Conservation (phyloP, 2,113 vertebrate genomes). For the Vulpes ferrilata region DNA sequence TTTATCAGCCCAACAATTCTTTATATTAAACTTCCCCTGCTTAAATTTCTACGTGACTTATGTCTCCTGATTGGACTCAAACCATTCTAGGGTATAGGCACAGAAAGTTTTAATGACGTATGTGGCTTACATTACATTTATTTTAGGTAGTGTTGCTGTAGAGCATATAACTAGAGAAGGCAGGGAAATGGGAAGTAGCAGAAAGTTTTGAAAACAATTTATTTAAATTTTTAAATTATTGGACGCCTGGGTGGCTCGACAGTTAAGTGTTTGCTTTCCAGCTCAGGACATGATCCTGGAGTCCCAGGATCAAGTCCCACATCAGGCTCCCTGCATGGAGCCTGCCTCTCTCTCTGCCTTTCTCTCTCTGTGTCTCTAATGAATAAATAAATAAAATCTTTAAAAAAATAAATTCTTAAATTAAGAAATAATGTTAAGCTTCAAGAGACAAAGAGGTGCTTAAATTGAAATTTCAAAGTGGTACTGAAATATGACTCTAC, state of each 20-base stretch:
- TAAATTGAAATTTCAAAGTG: neutral
- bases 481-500: neutral
- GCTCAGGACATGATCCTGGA: no score
- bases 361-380: no score
- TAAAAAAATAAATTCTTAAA: no score
- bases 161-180: neutral
- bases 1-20: slow-evolving; percentile 19
- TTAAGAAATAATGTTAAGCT: neutral
- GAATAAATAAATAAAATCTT: no score
- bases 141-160: neutral
- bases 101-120: neutral
- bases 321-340: no score
- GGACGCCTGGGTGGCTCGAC: no score
- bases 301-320: no score
- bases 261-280: no score
- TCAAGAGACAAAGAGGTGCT: neutral
- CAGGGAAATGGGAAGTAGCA: neutral
- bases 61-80: neutral
- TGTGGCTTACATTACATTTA: neutral
- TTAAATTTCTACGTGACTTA: neutral
- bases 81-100: neutral
- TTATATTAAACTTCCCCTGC: neutral
- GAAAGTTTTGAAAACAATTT: neutral
- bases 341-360: no score
- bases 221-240: neutral